Percentiles rank a stretch among this genome's conserved stretches.
Conservation (phyloP, 2,797 vertebrate species). For the Pangasius macronema region DNA sequence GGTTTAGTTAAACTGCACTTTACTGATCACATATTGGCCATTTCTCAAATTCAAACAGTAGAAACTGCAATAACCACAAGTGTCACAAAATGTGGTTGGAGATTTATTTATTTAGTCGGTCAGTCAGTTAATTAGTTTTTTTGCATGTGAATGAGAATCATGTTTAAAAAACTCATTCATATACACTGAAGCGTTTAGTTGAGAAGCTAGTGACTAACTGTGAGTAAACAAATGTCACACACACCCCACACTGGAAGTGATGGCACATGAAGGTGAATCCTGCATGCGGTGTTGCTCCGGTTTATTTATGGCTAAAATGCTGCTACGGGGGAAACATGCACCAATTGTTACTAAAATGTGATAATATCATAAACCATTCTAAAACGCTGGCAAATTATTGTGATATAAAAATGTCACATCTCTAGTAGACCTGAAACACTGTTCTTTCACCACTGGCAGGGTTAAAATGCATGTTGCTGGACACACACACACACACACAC, state of each 20-base stretch:
- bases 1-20: not conserved
- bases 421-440: not conserved
- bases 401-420: not conserved
- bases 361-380: not conserved
- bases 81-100: not conserved
- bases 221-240: not conserved
- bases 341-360: not conserved
- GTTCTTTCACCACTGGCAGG: not conserved
- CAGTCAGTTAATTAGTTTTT: not conserved
- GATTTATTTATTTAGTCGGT: not conserved
- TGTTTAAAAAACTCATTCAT: not conserved
- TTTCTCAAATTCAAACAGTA: not conserved
- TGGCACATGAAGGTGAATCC: not conserved
- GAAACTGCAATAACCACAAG: not conserved
- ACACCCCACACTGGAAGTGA: not conserved
- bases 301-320: not conserved
- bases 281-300: not conserved
- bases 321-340: not conserved
- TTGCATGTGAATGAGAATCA: not conserved
- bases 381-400: not conserved
- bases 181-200: no score
- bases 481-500: not conserved
- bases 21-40: not conserved
- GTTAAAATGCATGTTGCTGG: constrained; percentile 14
- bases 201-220: not conserved